Conservation (phyloP, 2,797 vertebrate species). For the Amblyraja radiata region DNA sequence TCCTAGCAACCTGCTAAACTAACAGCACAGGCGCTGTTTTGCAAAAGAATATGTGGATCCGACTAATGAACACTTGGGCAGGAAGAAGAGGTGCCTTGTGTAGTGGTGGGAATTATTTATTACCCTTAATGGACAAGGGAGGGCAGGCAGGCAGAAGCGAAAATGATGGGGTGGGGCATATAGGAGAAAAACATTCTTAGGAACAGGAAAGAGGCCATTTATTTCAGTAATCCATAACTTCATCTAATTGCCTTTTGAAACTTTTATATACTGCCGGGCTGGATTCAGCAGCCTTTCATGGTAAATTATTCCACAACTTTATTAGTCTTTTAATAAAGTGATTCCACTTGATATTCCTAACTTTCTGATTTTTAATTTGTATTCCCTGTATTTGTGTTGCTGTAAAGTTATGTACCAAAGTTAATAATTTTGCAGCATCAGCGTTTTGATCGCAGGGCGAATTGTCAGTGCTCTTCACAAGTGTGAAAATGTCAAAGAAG, state of each 20-base stretch:
- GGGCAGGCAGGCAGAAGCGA: neutral
- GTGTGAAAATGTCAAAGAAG: neutral
- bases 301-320: neutral
- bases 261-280: neutral
- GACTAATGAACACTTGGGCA: neutral
- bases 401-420: neutral
- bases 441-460: neutral
- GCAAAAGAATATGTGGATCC: neutral
- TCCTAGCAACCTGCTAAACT: neutral
- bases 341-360: neutral
- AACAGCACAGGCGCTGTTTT: neutral
- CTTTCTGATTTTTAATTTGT: slow-evolving; percentile 3
- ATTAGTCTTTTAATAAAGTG: neutral
- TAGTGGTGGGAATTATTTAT: neutral
- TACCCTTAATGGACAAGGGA: neutral
- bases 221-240: neutral
- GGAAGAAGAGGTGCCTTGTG: neutral
- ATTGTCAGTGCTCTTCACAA: neutral
- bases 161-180: neutral
- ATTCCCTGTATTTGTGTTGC: neutral
- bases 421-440: neutral
- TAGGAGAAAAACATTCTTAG: neutral
- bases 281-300: neutral
- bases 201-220: neutral
- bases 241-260: neutral